Evolutionary conservation across 92 coral and sea anemone species (phyloP), one percentile per base, ranked within the genome.

Genomic region (Paramuricea clavata): DNA sequence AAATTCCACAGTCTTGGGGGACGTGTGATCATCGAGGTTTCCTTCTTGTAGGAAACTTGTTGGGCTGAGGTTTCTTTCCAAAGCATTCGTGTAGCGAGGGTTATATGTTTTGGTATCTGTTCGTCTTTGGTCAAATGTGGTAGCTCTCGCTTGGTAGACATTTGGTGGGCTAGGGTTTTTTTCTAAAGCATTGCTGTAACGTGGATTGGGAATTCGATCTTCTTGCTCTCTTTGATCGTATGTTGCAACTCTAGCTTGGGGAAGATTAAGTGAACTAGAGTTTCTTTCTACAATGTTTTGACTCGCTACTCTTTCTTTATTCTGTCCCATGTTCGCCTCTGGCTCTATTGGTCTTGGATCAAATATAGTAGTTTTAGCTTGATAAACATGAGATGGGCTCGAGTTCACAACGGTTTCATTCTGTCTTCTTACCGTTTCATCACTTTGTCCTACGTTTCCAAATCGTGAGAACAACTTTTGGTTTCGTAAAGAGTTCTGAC

Each of bases 401-500:
- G 6, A 12, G n/a, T 41, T 5, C 30, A 35, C 52, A 47, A 47
- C 3, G 15, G 52, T 70, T 35, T 17, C 50, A 39, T 36, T 36
- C 2, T 70, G 44, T 1, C 42, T 52, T 8, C 1, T 73, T 73
- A 12, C 32, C n/a, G 26, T 32, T 10, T 49, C 52, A 19, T 52
- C 43, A 31, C 49, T 42, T 54, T 76, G 23, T 10, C 44, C 39
- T 62, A 74, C 0, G 4, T 76, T 35, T 13, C 82, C 82, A 28
- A 76, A 76, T 23, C 82, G 30, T 52, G 82, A 76, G 27, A 76
- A 76, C 47, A 76, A n/a, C 1, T 52, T 76, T 54, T 27, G 59
- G 16, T 76, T 47, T 76, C 36, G 8, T n/a, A 25, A 25, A 36
- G 78, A 39, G 36, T 26, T 74, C 33, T 11, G 21, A 74, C 32